A percentile compares a stretch with the other conserved stretches of the same genome.
Evolutionary conservation across 2,113 vertebrate genomes (phyloP).

Genomic region (Ptilorrhoa leucosticta): DNA sequence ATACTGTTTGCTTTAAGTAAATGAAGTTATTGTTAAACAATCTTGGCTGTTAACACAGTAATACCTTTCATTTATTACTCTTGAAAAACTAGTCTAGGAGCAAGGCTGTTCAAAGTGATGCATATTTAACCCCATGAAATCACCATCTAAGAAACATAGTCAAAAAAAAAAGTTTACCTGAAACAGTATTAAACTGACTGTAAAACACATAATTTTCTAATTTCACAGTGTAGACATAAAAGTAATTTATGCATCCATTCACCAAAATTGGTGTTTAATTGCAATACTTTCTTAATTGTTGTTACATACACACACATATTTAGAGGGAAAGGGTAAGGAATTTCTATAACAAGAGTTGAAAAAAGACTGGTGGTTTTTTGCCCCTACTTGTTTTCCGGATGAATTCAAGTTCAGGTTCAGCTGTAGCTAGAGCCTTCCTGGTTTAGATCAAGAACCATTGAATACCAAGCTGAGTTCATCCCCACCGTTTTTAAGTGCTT

Average conservation of each 20-base stretch:
- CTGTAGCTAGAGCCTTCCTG: neutral
- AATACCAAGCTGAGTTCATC: neutral
- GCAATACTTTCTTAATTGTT: neutral
- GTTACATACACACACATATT: neutral
- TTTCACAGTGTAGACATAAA: neutral
- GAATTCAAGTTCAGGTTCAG: neutral
- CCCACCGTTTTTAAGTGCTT: neutral
- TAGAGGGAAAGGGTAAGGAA: neutral
- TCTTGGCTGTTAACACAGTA: neutral
- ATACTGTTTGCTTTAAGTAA: neutral
- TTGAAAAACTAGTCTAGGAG: neutral
- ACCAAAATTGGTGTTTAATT: neutral
- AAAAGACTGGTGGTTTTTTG: fast-evolving
- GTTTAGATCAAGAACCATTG: neutral
- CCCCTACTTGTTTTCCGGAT: neutral
- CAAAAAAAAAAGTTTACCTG: neutral
- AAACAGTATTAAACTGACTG: neutral
- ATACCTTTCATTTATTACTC: neutral
- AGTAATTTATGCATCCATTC: neutral
- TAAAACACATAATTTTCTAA: neutral
- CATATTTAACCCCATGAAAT: neutral
- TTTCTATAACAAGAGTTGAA: neutral
- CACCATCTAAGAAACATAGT: neutral
- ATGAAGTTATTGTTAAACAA: neutral
- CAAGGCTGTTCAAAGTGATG: neutral